Evolutionary conservation across 2,888 invertebrate genomes (phyloP).

Genomic region (Bombylius major): DNA sequence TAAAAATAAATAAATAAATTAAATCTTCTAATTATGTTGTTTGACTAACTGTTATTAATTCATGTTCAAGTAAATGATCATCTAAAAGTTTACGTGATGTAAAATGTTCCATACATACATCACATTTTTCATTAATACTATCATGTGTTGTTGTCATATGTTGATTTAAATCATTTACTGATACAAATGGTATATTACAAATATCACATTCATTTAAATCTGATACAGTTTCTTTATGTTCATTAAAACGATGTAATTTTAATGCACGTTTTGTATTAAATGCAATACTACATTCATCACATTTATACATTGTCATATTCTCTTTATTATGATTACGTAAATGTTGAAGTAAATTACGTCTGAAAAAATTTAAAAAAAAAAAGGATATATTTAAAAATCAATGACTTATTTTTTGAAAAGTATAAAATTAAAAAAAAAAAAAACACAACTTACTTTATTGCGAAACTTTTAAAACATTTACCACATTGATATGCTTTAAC

Average conservation of each 20-base stretch:
- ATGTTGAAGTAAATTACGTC: slow-evolving; percentile 19
- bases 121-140: slow-evolving; percentile 17
- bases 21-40: not conserved
- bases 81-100: slow-evolving; percentile 18
- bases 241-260: slow-evolving; percentile 18
- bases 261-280: slow-evolving; percentile 19
- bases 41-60: slow-evolving; percentile 8
- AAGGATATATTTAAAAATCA: not conserved
- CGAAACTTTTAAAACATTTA: slow-evolving; percentile 27
- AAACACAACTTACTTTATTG: slow-evolving; percentile 21
- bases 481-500: slow-evolving; percentile 22
- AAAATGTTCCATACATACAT: slow-evolving; percentile 17
- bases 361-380: slow-evolving; percentile 5
- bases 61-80: slow-evolving; percentile 20
- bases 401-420: not conserved
- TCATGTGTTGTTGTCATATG: slow-evolving; percentile 18
- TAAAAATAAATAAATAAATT: too few species aligned
- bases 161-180: slow-evolving; percentile 17
- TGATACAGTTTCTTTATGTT: slow-evolving; percentile 18
- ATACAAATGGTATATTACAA: slow-evolving; percentile 18
- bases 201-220: slow-evolving; percentile 20
- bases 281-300: slow-evolving; percentile 18
- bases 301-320: slow-evolving; percentile 15
- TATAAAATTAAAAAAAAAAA: too few species aligned
- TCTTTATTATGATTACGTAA: slow-evolving; percentile 17